Evolutionary conservation across 2,888 invertebrate genomes (phyloP), one percentile per base, ranked within the genome.

Genomic region (Drosophila mercatorum): DNA sequence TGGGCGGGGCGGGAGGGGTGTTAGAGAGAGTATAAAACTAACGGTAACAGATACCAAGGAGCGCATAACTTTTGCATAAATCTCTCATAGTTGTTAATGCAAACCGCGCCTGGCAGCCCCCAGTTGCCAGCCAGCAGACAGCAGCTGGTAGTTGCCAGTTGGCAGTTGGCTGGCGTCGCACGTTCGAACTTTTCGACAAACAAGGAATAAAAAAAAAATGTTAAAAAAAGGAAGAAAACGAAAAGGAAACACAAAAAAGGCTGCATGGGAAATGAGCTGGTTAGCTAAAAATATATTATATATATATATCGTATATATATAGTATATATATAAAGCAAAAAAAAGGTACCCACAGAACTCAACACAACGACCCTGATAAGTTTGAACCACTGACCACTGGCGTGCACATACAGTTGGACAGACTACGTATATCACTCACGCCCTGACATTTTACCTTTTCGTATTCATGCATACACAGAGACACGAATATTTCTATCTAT

Each of bases 21-120:
- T 44, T 36, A 22, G 26, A 38, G 34, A 60, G 36, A 40, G 49
- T 40, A 47, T 59, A 46, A 66, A 75, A 47, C 61, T 57, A 51
- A 47, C 59, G 68, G 56, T 51, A 67, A 68, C 63, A 64, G 67
- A 72, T 72, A 68, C 71, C 73, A 78, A 78, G 78, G 56, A 80
- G 64, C 78, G 81, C 86, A 75, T 78, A 80, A 75, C 78, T 80
- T 80, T 68, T 76, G 69, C 77, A 84, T 88, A 83, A 88, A 87
- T 88, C 88, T 76, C 74, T 66, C 69, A 73, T 67, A 69, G 82
- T 72, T 85, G 84, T 81, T 88, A 88, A 88, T 83, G 81, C 81
- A 82, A 85, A 62, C 75, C 75, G 68, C 72, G 71, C 63, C 59
- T 68, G 75, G 66, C 64, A 63, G 81, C 55, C 43, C 41, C 57